phyloP scores from a whole-genome alignment of 2,113 vertebrate species.

The Cynopterus brachyotis region DNA sequence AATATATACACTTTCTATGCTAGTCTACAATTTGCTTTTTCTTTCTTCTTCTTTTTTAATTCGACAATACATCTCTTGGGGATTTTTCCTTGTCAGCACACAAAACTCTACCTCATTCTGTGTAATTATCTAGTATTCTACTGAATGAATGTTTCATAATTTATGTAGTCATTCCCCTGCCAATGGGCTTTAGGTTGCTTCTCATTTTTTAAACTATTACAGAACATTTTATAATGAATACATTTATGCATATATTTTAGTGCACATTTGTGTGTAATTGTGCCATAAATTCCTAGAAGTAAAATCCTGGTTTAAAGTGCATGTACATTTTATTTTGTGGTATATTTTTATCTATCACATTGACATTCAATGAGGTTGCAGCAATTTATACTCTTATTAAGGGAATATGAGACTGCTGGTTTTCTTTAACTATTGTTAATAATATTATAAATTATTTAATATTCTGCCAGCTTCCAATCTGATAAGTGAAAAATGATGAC shows the following conservation, averaged over 20 bases:
- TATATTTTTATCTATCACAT: conserved; percentile 25
- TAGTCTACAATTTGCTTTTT: conserved; percentile 18
- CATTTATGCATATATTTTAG: conserved; percentile 20
- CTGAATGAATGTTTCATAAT: conserved; percentile 46
- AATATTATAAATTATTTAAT: conserved; percentile 45
- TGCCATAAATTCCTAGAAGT: background rate
- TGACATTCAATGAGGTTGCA: background rate
- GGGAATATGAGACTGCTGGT: background rate
- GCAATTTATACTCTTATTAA: conserved; percentile 8
- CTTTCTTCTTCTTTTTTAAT: conserved; percentile 9
- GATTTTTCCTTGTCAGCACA: conserved; percentile 42
- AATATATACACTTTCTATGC: background rate
- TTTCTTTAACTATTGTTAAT: conserved; percentile 33
- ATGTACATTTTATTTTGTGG: conserved; percentile 27
- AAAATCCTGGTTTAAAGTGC: background rate
- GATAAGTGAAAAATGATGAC: background rate
- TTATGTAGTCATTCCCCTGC: conserved; percentile 42
- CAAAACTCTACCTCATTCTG: conserved; percentile 4
- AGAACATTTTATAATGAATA: conserved; percentile 20
- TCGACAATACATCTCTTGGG: background rate
- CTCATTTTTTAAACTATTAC: conserved; percentile 20
- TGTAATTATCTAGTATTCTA: conserved; percentile 57
- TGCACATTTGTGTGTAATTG: conserved; percentile 5
- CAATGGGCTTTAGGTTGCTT: background rate
- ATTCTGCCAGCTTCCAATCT: conserved; percentile 9